phyloP scores from a whole-genome alignment of 1,140 invertebrate genomes.

The Neodiprion virginianus region DNA sequence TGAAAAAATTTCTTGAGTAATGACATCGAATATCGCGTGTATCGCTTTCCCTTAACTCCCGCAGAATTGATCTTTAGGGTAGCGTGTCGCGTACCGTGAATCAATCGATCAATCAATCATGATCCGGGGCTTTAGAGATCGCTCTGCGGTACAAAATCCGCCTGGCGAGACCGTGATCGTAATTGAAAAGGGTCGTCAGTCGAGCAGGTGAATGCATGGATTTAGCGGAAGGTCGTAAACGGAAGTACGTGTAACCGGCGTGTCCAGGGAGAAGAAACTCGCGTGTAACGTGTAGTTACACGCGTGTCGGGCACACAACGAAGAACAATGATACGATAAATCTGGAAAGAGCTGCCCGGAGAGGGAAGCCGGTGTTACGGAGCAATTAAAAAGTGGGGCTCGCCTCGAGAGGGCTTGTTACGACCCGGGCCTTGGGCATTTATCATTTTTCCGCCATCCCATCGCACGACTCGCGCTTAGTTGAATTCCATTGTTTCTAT shows the following conservation, averaged over 20 bases:
- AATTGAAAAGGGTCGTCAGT: too few relatives aligned
- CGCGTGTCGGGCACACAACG: constrained; percentile 28
- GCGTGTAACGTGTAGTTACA: not conserved
- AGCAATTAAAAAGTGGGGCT: constrained; percentile 57
- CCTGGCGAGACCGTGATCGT: too few relatives aligned
- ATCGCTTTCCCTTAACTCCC: too few relatives aligned
- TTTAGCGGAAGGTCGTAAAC: not conserved
- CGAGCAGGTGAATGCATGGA: too few relatives aligned
- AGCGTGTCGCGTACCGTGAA: too few relatives aligned
- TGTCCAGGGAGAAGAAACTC: not conserved
- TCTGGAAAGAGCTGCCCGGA: constrained; percentile 22
- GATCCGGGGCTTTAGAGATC: too few relatives aligned
- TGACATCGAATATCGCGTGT: too few relatives aligned
- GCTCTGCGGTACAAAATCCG: too few relatives aligned
- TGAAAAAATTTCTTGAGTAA: too few relatives aligned
- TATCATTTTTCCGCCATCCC: constrained; percentile 49
- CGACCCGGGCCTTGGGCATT: constrained; percentile 47
- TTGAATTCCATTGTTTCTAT: constrained; percentile 14
- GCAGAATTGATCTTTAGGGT: too few relatives aligned
- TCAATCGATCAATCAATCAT: too few relatives aligned
- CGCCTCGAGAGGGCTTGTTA: constrained; percentile 53
- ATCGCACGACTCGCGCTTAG: not conserved
- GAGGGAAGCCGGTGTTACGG: constrained; percentile 28
- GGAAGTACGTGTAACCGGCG: not conserved
- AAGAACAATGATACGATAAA: constrained; percentile 46